These are phyloP conservation scores for Temnothorax rugatulus DNA, from an alignment of 2,888 invertebrate species.

Conservation along the genomic window DNA sequence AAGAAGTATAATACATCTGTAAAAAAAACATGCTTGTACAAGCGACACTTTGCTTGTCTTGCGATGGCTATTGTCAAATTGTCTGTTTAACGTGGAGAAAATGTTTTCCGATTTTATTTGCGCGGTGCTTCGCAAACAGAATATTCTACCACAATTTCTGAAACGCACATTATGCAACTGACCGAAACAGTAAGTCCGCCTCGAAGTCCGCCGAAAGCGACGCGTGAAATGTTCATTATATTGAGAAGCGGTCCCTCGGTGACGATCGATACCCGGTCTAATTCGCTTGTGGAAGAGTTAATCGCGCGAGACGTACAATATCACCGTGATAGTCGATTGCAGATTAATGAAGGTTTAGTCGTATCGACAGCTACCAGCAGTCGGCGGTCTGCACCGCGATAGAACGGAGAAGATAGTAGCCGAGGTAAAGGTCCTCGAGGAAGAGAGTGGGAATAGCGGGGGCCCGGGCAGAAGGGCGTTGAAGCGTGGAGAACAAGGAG, in stretches of 20 bases:
- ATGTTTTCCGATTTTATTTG: neutral
- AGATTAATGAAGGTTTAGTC: slow-evolving; percentile 58
- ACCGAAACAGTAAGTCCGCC: neutral
- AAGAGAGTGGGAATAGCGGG: slow-evolving; percentile 20
- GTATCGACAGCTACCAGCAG: slow-evolving; percentile 55
- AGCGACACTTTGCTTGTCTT: neutral
- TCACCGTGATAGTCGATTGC: slow-evolving; percentile 44
- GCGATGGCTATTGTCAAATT: neutral
- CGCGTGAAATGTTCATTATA: slow-evolving; percentile 21
- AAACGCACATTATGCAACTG: neutral
- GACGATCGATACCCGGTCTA: slow-evolving; percentile 35
- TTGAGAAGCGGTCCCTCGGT: neutral
- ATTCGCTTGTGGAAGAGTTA: slow-evolving; percentile 54
- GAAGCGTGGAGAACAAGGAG: slow-evolving; percentile 59
- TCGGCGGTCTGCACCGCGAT: slow-evolving; percentile 38
- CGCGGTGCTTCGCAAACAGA: neutral
- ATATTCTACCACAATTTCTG: slow-evolving; percentile 12
- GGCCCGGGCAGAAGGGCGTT: slow-evolving; percentile 26
- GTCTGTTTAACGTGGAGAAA: neutral
- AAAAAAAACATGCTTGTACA: neutral
- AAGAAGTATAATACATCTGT: neutral
- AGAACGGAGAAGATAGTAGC: slow-evolving; percentile 41
- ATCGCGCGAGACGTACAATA: slow-evolving; percentile 50
- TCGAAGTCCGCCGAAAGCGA: neutral
- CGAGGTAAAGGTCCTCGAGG: slow-evolving; percentile 30